These are phyloP conservation scores for Hippolais icterina DNA, from an alignment of 2,113 vertebrate species.

Conservation along the genomic window DNA sequence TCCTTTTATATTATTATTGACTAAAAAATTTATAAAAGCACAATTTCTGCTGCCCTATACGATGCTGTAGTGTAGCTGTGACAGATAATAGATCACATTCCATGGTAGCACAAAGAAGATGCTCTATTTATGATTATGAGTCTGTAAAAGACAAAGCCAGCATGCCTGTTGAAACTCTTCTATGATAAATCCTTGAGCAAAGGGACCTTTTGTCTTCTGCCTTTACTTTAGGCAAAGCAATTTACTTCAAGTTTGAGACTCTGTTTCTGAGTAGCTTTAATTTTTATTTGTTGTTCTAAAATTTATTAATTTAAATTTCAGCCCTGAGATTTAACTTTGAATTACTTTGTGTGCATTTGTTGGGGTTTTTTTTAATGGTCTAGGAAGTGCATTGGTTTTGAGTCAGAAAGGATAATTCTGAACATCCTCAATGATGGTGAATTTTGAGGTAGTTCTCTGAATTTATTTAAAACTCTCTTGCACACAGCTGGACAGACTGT, in stretches of 20 bases:
- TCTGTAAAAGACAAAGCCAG: neutral
- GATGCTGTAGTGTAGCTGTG: neutral
- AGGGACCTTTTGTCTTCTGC: neutral
- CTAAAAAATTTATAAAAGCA: neutral
- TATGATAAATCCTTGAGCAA: neutral
- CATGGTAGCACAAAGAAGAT: neutral
- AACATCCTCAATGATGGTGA: neutral
- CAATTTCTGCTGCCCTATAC: neutral
- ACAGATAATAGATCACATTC: neutral
- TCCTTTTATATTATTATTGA: neutral
- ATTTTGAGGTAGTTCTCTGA: neutral
- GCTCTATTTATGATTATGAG: neutral
- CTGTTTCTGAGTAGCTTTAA: neutral
- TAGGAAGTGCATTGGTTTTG: neutral
- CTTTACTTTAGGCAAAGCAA: neutral
- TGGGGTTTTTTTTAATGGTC: neutral
- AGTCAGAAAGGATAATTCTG: neutral
- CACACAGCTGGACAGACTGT: neutral
- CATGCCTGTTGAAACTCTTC: neutral
- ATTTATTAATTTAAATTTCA: neutral
- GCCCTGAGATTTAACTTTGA: neutral
- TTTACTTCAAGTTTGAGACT: neutral
- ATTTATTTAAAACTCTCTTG: neutral
- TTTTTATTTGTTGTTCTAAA: neutral
- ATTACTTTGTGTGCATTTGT: neutral